Evolutionary conservation across 2,113 vertebrate genomes (phyloP).

Genomic region (Furnarius figulus): DNA sequence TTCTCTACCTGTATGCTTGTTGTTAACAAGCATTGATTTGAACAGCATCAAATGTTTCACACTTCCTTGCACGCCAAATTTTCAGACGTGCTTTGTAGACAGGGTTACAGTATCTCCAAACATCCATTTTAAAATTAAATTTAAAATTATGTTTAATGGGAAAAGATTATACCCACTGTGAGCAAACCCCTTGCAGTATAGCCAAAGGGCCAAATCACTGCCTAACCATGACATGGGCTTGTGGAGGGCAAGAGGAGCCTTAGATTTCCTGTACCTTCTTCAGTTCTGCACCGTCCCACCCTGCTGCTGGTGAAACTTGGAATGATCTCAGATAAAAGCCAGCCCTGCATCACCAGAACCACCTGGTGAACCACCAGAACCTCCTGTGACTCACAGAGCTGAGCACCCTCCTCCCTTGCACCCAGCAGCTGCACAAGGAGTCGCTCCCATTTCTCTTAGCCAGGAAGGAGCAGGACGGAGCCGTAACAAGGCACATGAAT

Average conservation of each 20-base stretch:
- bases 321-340: background rate
- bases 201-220: background rate
- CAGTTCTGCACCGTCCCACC: background rate
- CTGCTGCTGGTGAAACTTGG: background rate
- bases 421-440: background rate
- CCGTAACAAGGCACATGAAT: background rate
- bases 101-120: background rate
- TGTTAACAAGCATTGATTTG: background rate
- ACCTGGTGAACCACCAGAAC: too few relatives aligned
- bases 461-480: accelerated
- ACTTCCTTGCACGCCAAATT: background rate
- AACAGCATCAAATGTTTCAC: background rate
- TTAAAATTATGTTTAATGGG: background rate
- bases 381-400: background rate
- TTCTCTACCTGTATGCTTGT: background rate
- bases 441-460: accelerated
- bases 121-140: background rate
- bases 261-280: background rate
- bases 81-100: background rate
- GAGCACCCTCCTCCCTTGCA: background rate
- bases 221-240: background rate
- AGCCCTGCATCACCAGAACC: background rate
- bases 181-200: background rate
- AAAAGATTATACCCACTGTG: background rate
- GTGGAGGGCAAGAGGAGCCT: background rate